Base-by-base conservation (phyloP, 2,888 invertebrate genomes). In the Ophonus ardosiacus region DNA sequence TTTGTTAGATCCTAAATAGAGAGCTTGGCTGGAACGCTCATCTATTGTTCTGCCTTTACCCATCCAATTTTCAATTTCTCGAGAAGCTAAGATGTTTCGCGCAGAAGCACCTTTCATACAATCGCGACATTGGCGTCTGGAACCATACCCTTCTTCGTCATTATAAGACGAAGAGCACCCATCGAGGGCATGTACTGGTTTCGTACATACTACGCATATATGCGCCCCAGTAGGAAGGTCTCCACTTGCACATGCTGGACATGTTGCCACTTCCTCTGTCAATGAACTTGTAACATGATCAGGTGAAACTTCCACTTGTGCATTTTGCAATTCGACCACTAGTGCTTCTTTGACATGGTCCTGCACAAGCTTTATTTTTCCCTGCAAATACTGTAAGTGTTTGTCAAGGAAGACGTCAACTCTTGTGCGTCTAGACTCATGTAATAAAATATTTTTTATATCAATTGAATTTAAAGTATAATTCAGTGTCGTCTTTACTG, bases 61-160 rank as follows among this genome's bases (percentile, higher is more conserved):
- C 21, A 18, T 8, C 68, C 68, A 68, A 31, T 68, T 68, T 68
- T 68, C 31, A 15, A 31, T 13, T 21, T 68, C 68, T 13, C 68
- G 68, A 2, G 31, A 68, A n/a, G 68, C 68, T 1, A 68, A 15
- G 6, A 68, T 31, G n/a, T 31, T n/a, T 15, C 68, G 7, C 1
- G 31, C 6, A 5, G 31, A 40, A 18, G 17, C 68, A 7, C 21
- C 57, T 18, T 68, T 21, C 2, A 17, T 21, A 56, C 82, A 82
- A 1, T 17, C 10, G 8, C 21, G 7, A 68, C 83, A 59, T n/a
- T 51, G 1, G 10, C 56, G 21, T 15, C 21, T 56, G 24, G 17
- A 17, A n/a, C 83, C 59, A 38, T 74, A 83, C 15, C 74, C 74
- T 71, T 83, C 83, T 59, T 74, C 59, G 59, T 57, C 74, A 10